Evolutionary conservation across 2,888 invertebrate species (phyloP), one percentile per base, ranked within the genome.

Genomic region (Elegia similella): DNA sequence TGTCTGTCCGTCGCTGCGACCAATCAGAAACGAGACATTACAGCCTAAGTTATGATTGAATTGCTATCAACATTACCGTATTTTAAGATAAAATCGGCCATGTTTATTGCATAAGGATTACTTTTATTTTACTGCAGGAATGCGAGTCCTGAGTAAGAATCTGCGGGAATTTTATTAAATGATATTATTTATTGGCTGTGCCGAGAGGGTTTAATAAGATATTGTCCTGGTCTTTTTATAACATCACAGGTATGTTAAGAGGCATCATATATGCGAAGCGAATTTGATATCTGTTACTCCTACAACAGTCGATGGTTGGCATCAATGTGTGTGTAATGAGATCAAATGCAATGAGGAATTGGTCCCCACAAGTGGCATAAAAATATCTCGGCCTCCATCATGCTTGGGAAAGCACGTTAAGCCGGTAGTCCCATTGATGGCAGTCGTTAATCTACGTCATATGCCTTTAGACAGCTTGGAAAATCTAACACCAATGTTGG

Each of bases 41-140:
- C 75, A 68, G 64, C 59, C 73, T 82, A 85, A 87, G 80, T 85
- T 86, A 88, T 87, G 88, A 86, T 86, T 87, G 84, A 86, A 67
- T 69, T 71, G 70, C 72, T 73, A 63, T 73, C 78, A 73, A 75
- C 82, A 84, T 84, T 80, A 80, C 78, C 76, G 79, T 87, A 86
- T 82, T 78, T 86, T 80, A 83, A 72, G 79, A 84, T 88, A 87
- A 84, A 82, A 84, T 84, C 80, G 73, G 62, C 68, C 65, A 73
- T 73, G 77, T 82, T 82, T 82, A 84, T 81, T 74, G 69, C 76
- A 62, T 65, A 66, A 70, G 72, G 70, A 72, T 76, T 72, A 55
- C 43, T 74, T 73, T 79, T 75, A 70, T 73, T 75, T 73, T 77
- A 75, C 70, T 72, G 72, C 69, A 57, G 23, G 29, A 42, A 29